A percentile compares a stretch with the other conserved stretches of the same genome.
phyloP scores from a whole-genome alignment of 2,797 vertebrate genomes.

The Holocentrus rufus region DNA sequence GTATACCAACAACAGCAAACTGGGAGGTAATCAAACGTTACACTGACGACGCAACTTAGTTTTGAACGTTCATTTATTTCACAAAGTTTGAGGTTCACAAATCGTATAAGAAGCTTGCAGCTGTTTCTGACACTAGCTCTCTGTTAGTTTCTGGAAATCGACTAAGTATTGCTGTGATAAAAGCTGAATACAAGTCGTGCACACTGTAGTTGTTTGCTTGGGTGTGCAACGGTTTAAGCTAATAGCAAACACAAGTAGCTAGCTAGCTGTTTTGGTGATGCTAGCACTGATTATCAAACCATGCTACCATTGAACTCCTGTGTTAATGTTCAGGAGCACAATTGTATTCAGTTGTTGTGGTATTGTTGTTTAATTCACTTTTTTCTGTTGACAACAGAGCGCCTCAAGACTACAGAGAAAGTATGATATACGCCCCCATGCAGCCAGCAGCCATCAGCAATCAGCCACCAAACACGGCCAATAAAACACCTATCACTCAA shows the following conservation, averaged over 20 bases:
- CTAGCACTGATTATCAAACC: not conserved
- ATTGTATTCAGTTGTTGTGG: not conserved
- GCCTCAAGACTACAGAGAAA: conserved; percentile 45
- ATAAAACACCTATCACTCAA: not conserved
- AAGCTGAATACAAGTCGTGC: not conserved
- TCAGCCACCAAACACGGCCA: not conserved
- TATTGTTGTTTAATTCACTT: not conserved
- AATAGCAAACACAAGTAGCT: conserved; percentile 3
- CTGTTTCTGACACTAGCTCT: not conserved
- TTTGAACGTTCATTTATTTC: not conserved
- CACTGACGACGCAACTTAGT: not conserved
- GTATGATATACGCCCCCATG: conserved; percentile 39
- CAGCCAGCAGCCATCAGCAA: not conserved
- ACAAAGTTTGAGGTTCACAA: not conserved
- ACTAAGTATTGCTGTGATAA: not conserved
- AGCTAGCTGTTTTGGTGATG: not conserved
- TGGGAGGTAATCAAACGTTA: not conserved
- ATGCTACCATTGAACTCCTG: not conserved
- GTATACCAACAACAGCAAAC: not conserved
- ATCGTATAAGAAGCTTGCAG: no score
- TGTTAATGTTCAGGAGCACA: not conserved
- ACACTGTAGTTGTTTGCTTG: not conserved
- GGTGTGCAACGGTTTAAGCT: conserved; percentile 10
- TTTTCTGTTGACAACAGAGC: conserved; percentile 37
- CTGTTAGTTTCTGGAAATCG: no score